Evolutionary conservation across 2,797 vertebrate species (phyloP).

Genomic region (Gila robusta): DNA sequence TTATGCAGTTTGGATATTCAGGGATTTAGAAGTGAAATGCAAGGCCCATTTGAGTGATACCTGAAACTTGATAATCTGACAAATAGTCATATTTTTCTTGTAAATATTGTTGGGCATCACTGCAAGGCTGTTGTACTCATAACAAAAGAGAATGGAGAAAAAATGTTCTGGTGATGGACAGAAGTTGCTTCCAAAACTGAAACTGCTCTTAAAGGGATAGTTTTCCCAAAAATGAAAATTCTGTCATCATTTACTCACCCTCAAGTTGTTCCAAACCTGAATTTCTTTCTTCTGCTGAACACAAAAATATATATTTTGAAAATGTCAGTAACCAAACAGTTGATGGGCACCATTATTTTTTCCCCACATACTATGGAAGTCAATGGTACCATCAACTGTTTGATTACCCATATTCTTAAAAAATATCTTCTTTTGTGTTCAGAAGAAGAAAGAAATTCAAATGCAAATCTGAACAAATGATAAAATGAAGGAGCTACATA

Average conservation of each 20-base stretch:
- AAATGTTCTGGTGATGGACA: neutral
- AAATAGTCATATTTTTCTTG: conserved; percentile 36
- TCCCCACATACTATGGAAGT: too few relatives aligned
- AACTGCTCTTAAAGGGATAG: neutral
- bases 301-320: too few relatives aligned
- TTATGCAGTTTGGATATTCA: conserved; percentile 14
- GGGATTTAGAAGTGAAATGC: conserved; percentile 68
- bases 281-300: too few relatives aligned
- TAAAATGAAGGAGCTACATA: too few relatives aligned
- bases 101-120: conserved; percentile 72
- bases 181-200: neutral
- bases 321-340: too few relatives aligned
- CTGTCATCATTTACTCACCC: neutral
- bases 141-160: neutral
- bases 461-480: too few relatives aligned
- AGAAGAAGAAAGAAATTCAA: too few relatives aligned
- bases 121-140: conserved; percentile 37
- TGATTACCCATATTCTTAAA: too few relatives aligned
- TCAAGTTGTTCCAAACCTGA: neutral
- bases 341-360: too few relatives aligned
- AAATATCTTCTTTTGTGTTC: too few relatives aligned
- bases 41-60: conserved; percentile 67
- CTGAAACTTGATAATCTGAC: conserved; percentile 65
- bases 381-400: too few relatives aligned
- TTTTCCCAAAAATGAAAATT: too few relatives aligned